Evolutionary conservation across 2,888 invertebrate species (phyloP), one percentile per base, ranked within the genome.

Genomic region (Folsomia manolachei): DNA sequence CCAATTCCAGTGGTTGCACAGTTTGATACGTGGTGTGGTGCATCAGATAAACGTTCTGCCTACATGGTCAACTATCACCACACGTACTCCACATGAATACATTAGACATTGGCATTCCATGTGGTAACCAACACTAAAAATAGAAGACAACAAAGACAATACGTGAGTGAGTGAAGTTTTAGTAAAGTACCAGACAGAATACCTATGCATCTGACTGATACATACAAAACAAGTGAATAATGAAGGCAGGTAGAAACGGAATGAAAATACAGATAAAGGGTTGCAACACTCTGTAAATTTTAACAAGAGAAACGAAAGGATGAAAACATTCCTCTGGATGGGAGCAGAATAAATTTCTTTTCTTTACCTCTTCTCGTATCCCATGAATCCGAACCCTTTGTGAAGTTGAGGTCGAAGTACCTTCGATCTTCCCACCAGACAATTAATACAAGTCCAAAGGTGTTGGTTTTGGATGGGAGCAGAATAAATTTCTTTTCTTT

Each of bases 321-420:
- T 21, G 56, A 56, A 56, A 21, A 21, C 56, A 56, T 56, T 56
- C 56, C 56, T 14, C 56, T 56, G 56, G 56, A n/a, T n/a, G n/a
- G n/a, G n/a, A 56, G n/a, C 56, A 56, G 56, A 56, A 56, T 56
- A 56, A 56, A 56, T 56, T 56, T 56, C 56, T n/a, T n/a, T n/a
- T n/a, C n/a, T n/a, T n/a, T n/a, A 56, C 21, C 21, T 56, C 56
- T 56, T 56, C 11, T 56, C 19, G 11, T 56, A n/a, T n/a, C n/a
- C n/a, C n/a, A n/a, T n/a, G n/a, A n/a, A n/a, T 56, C 56, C n/a
- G 21, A 56, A 56, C n/a, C 56, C 56, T 56, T 56, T 18, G 21
- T 51, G n/a, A n/a, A 39, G 39, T 4, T 39, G 39, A 39, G 56
- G 56, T 56, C n/a, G n/a, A n/a, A n/a, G n/a, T n/a, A n/a, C n/a